Percentiles rank a stretch among this genome's conserved stretches.
Conservation (phyloP, 2,797 vertebrate genomes). For the Neomorphus geoffroyi region DNA sequence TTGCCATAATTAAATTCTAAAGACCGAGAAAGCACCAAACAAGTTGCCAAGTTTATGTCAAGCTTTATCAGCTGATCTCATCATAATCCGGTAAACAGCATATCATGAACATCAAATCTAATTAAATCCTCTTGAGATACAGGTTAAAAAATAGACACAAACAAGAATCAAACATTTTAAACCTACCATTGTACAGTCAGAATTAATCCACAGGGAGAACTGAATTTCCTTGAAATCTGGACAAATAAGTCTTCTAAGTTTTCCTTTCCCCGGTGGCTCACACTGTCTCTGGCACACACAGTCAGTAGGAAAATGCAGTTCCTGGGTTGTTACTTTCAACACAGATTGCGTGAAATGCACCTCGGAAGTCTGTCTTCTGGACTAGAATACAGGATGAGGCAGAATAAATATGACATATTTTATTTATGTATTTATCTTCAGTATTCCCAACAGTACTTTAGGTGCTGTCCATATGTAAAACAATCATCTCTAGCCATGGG, state of each 20-base stretch:
- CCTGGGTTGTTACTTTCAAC: neutral
- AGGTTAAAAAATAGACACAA: constrained; percentile 64
- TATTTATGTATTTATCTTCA: neutral
- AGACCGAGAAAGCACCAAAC: constrained; percentile 52
- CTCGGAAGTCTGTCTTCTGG: neutral
- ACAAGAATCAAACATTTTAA: constrained; percentile 63
- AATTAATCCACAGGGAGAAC: constrained; percentile 47
- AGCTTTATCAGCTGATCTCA: constrained; percentile 68
- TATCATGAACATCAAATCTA: constrained; percentile 67
- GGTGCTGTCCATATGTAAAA: neutral
- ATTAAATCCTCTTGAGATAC: constrained; percentile 67
- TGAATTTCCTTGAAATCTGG: constrained; percentile 46
- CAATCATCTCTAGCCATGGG: neutral
- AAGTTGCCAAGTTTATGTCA: constrained; percentile 73
- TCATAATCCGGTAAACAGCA: constrained; percentile 67
- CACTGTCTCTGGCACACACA: neutral
- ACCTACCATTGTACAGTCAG: constrained; percentile 18
- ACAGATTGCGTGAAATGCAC: neutral
- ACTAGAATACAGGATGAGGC: neutral
- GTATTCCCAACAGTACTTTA: neutral
- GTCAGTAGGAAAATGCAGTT: neutral
- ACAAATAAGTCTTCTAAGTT: constrained; percentile 26
- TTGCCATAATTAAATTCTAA: constrained; percentile 64
- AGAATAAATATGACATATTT: neutral
- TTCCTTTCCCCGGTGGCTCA: neutral